Percentiles rank a stretch among this genome's conserved stretches.
Conservation (phyloP, 2,888 invertebrate genomes). For the Koerneria pararmatus region DNA sequence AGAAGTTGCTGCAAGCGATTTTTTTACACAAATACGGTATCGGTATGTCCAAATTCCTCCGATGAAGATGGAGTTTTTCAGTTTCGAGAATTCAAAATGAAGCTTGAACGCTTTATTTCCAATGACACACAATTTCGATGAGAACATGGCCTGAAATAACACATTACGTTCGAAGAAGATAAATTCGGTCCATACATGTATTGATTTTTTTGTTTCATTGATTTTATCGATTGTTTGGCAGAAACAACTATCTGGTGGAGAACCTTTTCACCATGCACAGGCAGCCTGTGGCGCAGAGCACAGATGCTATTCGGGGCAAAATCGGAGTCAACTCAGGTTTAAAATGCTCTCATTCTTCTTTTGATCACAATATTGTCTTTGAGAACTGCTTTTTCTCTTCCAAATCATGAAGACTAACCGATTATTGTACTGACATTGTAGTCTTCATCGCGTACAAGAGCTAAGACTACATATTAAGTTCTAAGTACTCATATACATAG, state of each 20-base stretch:
- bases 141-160: too few relatives aligned
- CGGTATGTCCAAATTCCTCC: too few relatives aligned
- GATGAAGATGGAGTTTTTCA: too few relatives aligned
- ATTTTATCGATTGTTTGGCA: slow-evolving; percentile 20
- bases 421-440: too few relatives aligned
- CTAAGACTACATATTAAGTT: too few relatives aligned
- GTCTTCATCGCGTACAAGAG: too few relatives aligned
- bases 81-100: too few relatives aligned
- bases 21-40: too few relatives aligned
- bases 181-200: neutral
- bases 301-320: slow-evolving; percentile 85
- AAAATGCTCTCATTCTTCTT: neutral
- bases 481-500: too few relatives aligned
- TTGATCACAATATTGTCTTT: neutral
- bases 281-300: slow-evolving; percentile 96
- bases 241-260: slow-evolving; percentile 90
- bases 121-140: neutral
- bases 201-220: slow-evolving; percentile 1
- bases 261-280: slow-evolving; percentile 95
- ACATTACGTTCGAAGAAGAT: slow-evolving; percentile 2
- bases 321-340: slow-evolving; percentile 61
- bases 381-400: too few relatives aligned
- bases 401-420: too few relatives aligned
- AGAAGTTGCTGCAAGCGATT: too few relatives aligned
- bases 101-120: neutral